Base-by-base conservation (phyloP, 2,797 vertebrate species). In the Agapornis canus region DNA sequence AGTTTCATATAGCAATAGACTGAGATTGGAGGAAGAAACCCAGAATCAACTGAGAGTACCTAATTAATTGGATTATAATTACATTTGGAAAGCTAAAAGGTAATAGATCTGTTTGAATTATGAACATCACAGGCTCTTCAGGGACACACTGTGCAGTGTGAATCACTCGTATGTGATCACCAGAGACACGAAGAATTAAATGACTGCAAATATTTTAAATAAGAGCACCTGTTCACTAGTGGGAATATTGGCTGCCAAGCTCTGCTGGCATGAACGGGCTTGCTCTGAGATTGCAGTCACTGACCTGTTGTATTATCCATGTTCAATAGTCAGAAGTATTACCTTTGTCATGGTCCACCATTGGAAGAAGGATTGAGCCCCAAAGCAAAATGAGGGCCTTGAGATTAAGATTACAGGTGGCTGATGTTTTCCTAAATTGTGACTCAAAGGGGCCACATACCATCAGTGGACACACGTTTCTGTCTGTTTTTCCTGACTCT, bases 11-110 rank as follows among this genome's bases (percentile, higher is more conserved):
- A 20, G 91, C 85, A 82, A 42, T 54, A 94, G 70, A 8, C 42
- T 61, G 86, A 95, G 71, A 80, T 18, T 68, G 85, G 80, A 97
- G 85, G 84, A 94, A 77, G 80, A 95, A 86, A 94, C 48, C 16
- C 70, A 90, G 81, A 92, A 96, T 95, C 90, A 96, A 86, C 94
- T 35, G 85, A 97, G 87, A 96, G 59, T 90, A 54, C 49, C 49
- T 96, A 97, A 97, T 97, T 97, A 97, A 97, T 95, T 97, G 93
- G 85, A 92, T 96, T 96, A 95, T 97, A 97, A 97, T 97, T 97
- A 96, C 96, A 96, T 96, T 93, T 95, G 79, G 83, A 88, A 92
- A 96, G 79, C 75, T 94, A 94, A 96, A 95, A 93, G 94, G 87
- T 92, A 97, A 96, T 95, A 89, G 94, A 93, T 96, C 89, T 90